Conservation (phyloP, 2,113 vertebrate genomes). For the Crypturellus undulatus region DNA sequence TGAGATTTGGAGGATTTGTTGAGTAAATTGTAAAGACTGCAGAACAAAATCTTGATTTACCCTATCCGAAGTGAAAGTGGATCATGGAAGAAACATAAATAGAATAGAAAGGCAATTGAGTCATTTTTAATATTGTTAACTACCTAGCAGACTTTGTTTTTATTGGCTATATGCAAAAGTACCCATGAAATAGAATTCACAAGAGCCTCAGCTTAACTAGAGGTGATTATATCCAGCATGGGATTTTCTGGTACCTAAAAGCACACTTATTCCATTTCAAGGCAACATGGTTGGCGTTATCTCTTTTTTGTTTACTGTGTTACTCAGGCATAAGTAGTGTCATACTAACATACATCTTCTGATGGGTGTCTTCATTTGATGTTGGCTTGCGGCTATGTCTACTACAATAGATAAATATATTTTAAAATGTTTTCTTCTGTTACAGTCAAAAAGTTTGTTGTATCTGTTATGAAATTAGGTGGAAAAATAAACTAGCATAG, state of each 20-base stretch:
- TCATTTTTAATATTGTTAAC: neutral
- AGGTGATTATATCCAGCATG: neutral
- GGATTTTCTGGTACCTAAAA: neutral
- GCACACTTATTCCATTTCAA: neutral
- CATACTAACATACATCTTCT: neutral
- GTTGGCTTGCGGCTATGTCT: neutral
- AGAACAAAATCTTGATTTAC: neutral
- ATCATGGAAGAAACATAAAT: neutral
- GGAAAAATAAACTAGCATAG: neutral
- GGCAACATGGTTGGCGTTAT: neutral
- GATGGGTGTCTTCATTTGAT: neutral
- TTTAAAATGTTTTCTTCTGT: neutral
- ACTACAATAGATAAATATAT: neutral
- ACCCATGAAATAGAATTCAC: neutral
- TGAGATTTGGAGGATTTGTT: neutral
- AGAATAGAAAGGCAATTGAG: neutral
- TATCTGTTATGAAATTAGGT: neutral
- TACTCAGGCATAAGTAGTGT: neutral
- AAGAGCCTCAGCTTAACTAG: neutral
- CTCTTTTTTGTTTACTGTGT: neutral
- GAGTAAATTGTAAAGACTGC: neutral
- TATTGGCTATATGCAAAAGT: neutral
- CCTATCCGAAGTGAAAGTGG: neutral
- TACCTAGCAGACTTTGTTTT: neutral
- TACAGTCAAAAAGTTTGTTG: neutral